Base-by-base conservation (phyloP, 1,140 invertebrate species). In the Aphidius ervi region DNA sequence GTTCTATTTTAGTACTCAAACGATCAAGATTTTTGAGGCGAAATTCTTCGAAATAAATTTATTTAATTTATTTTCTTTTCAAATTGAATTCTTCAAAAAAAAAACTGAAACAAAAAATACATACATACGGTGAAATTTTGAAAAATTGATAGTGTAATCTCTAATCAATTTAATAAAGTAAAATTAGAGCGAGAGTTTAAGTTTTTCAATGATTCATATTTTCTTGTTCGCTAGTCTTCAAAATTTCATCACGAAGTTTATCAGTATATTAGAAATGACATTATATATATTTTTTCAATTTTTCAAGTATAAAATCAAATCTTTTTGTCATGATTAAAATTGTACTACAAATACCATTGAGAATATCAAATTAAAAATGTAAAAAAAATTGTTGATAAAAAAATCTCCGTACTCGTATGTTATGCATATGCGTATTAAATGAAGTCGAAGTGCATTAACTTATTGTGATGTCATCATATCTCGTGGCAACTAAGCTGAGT, bases 391-490 rank as follows among this genome's bases (percentile, higher is more conserved):
- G 3, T 2, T 6, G 46, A 20, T 49, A 42, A 46, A 46, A 40
- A 46, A 46, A 45, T 63, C 57, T 57, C 49, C 50, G 56, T 61
- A 46, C 56, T 63, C 65, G 62, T 63, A 56, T 62, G 52, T 3
- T 31, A 31, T 31, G 23, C 23, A 31, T 31, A 2, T 59, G 59
- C 62, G 67, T 62, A 65, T 65, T 71, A 69, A 73, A 72, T 68
- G 68, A 69, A 70, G 71, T 72, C 68, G 70, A 69, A 69, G 76
- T 76, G 74, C 75, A 77, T 79, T 74, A 76, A 79, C 79, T 79
- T 73, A 79, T 79, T 80, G 78, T 80, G 78, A 80, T 80, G 77
- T 74, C 77, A 80, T 74, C 78, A 80, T 80, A 80, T 80, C 78
- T 79, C 76, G 76, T 75, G 74, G 73, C 74, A 76, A 68, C 3